Evolutionary conservation across 2,888 invertebrate species (phyloP).

Genomic region (Rotaria magnacalcarata): DNA sequence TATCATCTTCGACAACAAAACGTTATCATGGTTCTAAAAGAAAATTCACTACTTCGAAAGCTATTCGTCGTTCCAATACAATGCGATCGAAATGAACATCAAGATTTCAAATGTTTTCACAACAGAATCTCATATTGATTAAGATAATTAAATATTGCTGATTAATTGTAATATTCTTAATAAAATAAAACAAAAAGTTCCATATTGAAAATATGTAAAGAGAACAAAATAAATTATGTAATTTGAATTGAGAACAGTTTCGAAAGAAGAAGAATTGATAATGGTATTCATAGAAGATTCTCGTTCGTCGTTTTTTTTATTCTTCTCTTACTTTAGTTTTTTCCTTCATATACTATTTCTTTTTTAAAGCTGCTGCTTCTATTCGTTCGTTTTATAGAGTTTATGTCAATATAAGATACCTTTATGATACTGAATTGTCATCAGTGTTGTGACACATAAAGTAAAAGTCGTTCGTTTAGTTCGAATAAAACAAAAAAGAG

Average conservation of each 20-base stretch:
- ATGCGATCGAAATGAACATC: neutral
- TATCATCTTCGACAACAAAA: neutral
- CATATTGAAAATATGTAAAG: no score
- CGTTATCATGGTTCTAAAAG: neutral
- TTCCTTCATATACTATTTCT: neutral
- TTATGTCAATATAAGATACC: slow-evolving; percentile 16
- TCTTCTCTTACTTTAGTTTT: neutral
- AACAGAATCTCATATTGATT: no score
- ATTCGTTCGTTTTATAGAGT: neutral
- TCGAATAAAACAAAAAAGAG: neutral
- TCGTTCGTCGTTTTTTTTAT: neutral
- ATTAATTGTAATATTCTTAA: no score
- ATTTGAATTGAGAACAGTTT: no score
- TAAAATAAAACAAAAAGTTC: no score
- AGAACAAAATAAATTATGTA: no score
- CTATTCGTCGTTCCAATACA: neutral
- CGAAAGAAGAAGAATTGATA: no score
- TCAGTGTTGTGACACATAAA: neutral
- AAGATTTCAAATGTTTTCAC: neutral
- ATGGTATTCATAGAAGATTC: neutral
- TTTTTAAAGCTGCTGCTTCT: neutral
- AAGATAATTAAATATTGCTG: no score
- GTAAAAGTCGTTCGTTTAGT: neutral
- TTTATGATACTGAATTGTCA: neutral
- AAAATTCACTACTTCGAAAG: neutral